Evolutionary conservation across 2,888 invertebrate species (phyloP).

Genomic region (Abscondita cerata): DNA sequence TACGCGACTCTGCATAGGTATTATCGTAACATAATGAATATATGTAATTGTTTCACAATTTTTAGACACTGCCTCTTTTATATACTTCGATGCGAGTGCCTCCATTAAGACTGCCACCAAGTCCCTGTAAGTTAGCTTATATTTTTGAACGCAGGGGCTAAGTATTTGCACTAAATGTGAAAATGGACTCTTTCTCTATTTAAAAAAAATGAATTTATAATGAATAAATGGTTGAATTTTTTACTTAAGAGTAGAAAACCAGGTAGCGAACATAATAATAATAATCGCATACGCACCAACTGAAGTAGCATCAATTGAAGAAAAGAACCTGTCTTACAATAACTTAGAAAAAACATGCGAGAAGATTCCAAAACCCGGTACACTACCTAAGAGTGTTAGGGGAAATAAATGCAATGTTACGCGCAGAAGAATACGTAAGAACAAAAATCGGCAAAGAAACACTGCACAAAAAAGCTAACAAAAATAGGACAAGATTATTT

Average conservation of each 20-base stretch:
- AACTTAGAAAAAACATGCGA: constrained; percentile 1
- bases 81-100: constrained; percentile 45
- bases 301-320: too few relatives aligned
- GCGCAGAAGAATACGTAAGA: not conserved
- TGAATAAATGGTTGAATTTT: not conserved
- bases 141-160: constrained; percentile 52
- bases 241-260: not conserved
- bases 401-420: too few relatives aligned
- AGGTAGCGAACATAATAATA: not conserved
- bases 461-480: constrained; percentile 3
- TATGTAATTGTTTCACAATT: constrained; percentile 27
- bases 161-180: constrained; percentile 53
- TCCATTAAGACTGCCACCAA: constrained; percentile 60
- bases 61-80: constrained; percentile 53
- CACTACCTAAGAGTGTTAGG: too few relatives aligned
- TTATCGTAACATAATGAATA: constrained; percentile 11
- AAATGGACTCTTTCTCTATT: constrained; percentile 55
- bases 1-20: constrained; percentile 67
- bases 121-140: constrained; percentile 38
- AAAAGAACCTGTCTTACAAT: not conserved
- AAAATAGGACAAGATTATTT: not conserved
- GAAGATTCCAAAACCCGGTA: not conserved
- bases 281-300: not conserved
- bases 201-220: constrained; percentile 39
- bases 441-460: not conserved